Base-by-base conservation (phyloP, 2,113 vertebrate genomes). In the Pyrgilauda ruficollis region DNA sequence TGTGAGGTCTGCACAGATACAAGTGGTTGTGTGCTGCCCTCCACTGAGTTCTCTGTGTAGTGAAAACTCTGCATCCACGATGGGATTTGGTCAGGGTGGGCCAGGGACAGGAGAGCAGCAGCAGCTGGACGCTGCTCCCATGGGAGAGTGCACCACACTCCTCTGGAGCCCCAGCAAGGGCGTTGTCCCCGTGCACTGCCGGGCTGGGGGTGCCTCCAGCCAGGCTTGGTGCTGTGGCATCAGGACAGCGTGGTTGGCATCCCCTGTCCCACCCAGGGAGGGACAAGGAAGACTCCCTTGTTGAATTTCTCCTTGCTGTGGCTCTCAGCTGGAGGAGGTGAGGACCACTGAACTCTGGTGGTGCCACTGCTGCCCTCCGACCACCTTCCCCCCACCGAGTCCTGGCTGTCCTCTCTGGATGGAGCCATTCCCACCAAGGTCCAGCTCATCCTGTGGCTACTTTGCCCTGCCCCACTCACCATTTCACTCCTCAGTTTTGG, bases 1-100 rank as follows among this genome's bases (percentile, higher is more conserved):
- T 41, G 63, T 9, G 2, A 17, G 31, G 46, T 12, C 46, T 70
- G 41, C 23, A 18, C 1, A 0, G 63, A 13, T 8, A 61, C 78
- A 72, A 61, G 62, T 18, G 74, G 74, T 94, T 17, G 23, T 84
- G 81, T 95, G 91, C 89, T 91, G 77, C 87, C 84, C 84, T 93
- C 84, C 96, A 31, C 92, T 55, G 92, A 94, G 81, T 39, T 50
- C 50, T 63, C 61, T 74, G 17, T n/a, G n/a, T n/a, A n/a, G n/a
- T 77, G 63, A 49, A 69, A 94, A 22, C 39, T 22, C 43, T 62
- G 47, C 33, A 74, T 27, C 73, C 2, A 0, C 14, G n/a, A 1
- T 15, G 27, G 47, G 22, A 3, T 50, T 44, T 1, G 16, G 19
- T 20, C 3, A 4, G 58, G n/a, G 15, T 21, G 6, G 56, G 35